Percentiles rank a stretch among this genome's conserved stretches.
These are phyloP conservation scores for Gambusia holbrooki DNA, from an alignment of 2,113 vertebrate species.

Conservation along the genomic window DNA sequence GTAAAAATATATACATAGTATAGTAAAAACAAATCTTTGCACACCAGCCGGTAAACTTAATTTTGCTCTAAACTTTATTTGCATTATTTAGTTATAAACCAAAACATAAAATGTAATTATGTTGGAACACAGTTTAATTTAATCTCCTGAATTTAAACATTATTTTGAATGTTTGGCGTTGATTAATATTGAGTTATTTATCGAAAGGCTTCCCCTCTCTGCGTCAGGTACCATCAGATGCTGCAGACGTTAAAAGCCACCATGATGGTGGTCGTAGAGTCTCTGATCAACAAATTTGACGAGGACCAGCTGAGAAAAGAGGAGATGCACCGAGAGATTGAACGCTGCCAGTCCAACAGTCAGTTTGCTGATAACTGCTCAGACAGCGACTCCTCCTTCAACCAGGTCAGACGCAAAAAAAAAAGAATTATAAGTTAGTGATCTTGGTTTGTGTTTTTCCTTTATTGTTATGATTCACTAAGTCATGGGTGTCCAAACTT, in stretches of 20 bases:
- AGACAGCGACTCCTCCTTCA: conserved; percentile 95
- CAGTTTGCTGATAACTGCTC: conserved; percentile 90
- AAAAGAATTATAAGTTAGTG: not conserved
- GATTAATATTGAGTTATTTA: not conserved
- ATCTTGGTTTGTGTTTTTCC: not conserved
- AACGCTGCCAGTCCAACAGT: conserved; percentile 75
- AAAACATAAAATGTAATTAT: not conserved
- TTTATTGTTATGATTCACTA: not conserved
- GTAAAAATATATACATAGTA: too few relatives aligned
- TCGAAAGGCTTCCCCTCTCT: not conserved
- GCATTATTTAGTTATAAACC: too few relatives aligned
- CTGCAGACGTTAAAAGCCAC: conserved; percentile 88
- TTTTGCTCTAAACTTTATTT: too few relatives aligned
- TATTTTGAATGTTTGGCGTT: not conserved
- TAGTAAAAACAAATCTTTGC: too few relatives aligned
- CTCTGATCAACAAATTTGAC: conserved; percentile 90
- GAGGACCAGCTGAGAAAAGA: conserved; percentile 86
- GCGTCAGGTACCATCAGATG: conserved; percentile 91
- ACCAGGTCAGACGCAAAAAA: conserved; percentile 81
- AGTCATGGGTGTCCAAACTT: too few relatives aligned
- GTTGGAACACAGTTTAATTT: not conserved
- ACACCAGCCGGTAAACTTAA: too few relatives aligned
- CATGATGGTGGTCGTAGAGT: conserved; percentile 89
- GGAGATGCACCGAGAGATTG: conserved; percentile 79
- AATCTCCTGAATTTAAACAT: not conserved